Conservation (phyloP, 2,888 invertebrate species). For the Drosophila pegasa region DNA sequence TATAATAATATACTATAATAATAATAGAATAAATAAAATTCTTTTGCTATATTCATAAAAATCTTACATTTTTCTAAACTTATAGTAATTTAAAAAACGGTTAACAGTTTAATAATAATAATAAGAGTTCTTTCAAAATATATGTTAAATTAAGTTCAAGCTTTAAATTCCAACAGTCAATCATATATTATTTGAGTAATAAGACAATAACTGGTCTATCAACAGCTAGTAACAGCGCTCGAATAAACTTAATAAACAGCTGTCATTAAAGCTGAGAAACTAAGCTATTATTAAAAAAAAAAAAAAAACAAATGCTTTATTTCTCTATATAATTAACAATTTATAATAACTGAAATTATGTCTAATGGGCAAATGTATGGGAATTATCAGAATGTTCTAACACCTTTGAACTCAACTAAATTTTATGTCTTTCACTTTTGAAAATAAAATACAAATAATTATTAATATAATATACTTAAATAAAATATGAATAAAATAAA, state of each 20-base stretch:
- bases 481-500: background rate
- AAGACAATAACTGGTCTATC: slow-evolving; percentile 4
- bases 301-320: background rate
- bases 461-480: background rate
- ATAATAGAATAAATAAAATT: too few relatives aligned
- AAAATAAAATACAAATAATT: background rate
- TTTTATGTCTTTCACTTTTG: background rate
- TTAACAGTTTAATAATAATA: background rate
- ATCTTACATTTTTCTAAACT: too few relatives aligned
- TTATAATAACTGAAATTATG: slow-evolving; percentile 6
- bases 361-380: background rate
- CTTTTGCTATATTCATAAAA: too few relatives aligned
- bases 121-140: background rate
- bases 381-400: background rate
- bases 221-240: background rate
- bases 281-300: background rate
- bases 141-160: background rate
- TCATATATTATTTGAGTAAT: background rate
- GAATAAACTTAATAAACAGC: background rate
- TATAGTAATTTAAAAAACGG: too few relatives aligned
- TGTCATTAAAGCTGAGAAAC: background rate
- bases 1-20: too few relatives aligned
- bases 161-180: background rate
- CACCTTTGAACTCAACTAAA: too few relatives aligned
- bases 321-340: slow-evolving; percentile 5